A percentile compares a stretch with the other conserved stretches of the same genome.
Evolutionary conservation across 2,113 vertebrate genomes (phyloP).

Genomic region (Odontophorus gujanensis): DNA sequence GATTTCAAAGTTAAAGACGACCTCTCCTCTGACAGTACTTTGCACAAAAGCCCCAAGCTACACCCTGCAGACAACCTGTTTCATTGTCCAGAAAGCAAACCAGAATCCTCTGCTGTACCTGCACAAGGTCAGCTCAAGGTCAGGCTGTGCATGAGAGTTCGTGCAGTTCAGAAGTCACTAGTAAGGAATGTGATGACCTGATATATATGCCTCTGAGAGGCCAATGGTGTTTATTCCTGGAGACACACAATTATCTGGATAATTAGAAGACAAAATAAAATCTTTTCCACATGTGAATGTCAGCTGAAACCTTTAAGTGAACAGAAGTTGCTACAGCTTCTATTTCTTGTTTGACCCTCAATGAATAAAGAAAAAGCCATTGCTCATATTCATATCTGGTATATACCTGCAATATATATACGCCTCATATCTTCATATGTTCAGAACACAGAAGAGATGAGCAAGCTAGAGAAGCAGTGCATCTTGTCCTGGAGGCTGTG

Average conservation of each 20-base stretch:
- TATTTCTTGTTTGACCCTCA: neutral
- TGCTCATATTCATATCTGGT: neutral
- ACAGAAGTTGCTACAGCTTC: neutral
- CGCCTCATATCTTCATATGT: neutral
- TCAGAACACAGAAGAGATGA: neutral
- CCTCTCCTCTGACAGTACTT: neutral
- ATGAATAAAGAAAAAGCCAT: neutral
- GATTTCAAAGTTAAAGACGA: slow-evolving; percentile 9
- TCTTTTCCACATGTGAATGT: neutral
- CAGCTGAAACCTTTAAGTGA: neutral
- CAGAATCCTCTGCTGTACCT: neutral
- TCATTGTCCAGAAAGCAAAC: neutral
- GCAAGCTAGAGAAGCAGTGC: neutral
- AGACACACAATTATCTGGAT: neutral
- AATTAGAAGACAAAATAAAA: neutral
- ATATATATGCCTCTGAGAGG: neutral
- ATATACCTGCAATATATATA: neutral
- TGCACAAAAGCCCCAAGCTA: neutral
- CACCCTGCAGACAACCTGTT: neutral
- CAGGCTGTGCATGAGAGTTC: neutral
- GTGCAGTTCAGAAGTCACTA: neutral
- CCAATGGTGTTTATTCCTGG: neutral
- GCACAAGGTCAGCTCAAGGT: neutral
- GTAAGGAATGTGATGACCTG: neutral
- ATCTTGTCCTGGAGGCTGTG: neutral